Percentiles rank a stretch among this genome's conserved stretches.
These are phyloP conservation scores for Mesitornis unicolor DNA, from an alignment of 2,113 vertebrate species.

Conservation along the genomic window DNA sequence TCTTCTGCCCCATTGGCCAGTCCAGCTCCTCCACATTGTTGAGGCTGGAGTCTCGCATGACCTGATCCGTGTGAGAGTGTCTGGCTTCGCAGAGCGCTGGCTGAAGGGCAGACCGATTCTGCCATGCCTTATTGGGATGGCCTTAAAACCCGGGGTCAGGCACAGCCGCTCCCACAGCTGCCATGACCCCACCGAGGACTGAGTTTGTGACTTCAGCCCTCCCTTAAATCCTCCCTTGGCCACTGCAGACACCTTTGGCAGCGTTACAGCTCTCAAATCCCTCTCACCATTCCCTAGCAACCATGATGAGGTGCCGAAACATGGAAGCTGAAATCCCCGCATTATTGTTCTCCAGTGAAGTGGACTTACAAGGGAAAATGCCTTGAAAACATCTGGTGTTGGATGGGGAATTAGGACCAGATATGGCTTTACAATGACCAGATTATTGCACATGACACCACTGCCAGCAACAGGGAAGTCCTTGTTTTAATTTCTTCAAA, in stretches of 20 bases:
- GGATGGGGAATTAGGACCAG: slow-evolving; percentile 60
- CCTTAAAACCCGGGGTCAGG: neutral
- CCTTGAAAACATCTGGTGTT: slow-evolving; percentile 60
- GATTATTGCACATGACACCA: slow-evolving; percentile 19
- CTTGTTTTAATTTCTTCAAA: neutral
- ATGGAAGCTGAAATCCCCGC: neutral
- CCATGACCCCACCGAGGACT: neutral
- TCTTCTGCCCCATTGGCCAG: neutral
- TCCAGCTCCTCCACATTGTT: neutral
- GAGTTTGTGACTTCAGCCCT: neutral
- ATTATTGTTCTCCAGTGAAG: neutral
- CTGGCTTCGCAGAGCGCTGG: accelerated
- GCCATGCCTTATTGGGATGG: neutral
- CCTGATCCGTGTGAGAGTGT: neutral
- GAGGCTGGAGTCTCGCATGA: neutral
- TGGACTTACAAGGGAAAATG: neutral
- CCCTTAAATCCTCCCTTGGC: neutral
- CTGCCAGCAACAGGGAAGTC: slow-evolving; percentile 13
- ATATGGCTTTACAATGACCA: slow-evolving; percentile 11
- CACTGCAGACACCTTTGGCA: neutral
- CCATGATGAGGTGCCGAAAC: neutral
- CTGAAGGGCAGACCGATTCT: neutral
- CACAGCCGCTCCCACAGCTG: neutral
- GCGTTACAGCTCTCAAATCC: neutral
- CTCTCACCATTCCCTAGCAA: neutral